Conservation (phyloP, 2,888 invertebrate species). For the Zaprionus bogoriensis region DNA sequence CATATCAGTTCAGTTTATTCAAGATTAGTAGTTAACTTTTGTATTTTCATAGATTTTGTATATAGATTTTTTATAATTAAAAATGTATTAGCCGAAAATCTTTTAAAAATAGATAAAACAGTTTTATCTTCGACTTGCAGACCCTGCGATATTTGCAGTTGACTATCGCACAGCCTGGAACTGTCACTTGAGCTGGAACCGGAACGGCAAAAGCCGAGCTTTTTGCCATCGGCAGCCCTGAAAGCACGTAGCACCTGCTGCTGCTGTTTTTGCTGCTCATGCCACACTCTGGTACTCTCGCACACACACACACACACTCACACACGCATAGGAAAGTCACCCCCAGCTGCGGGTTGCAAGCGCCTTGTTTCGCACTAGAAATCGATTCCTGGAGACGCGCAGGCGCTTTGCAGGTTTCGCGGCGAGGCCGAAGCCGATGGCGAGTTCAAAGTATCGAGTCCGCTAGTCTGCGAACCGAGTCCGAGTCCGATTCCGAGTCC, state of each 20-base stretch:
- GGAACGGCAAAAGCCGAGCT: conserved; percentile 9
- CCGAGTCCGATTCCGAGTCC: conserved; percentile 6
- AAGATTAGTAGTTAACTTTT: no score
- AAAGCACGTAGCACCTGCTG: conserved; percentile 51
- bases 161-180: conserved; percentile 1
- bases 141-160: neutral
- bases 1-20: no score
- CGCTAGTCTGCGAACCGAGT: conserved; percentile 9
- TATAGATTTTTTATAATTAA: no score
- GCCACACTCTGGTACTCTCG: neutral
- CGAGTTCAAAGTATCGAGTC: conserved; percentile 22
- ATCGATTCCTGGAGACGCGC: conserved; percentile 55
- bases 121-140: no score
- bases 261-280: conserved; percentile 4
- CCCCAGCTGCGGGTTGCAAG: conserved; percentile 31
- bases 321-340: conserved; percentile 8
- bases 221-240: conserved; percentile 33
- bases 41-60: no score
- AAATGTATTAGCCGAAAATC: neutral
- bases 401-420: conserved; percentile 48
- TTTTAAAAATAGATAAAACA: neutral
- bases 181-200: neutral
- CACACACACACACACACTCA: neutral
- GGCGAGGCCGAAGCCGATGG: conserved; percentile 17
- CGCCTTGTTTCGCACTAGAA: conserved; percentile 52